Base-by-base conservation (phyloP, 2,113 vertebrate species). In the Aplodontia rufa region DNA sequence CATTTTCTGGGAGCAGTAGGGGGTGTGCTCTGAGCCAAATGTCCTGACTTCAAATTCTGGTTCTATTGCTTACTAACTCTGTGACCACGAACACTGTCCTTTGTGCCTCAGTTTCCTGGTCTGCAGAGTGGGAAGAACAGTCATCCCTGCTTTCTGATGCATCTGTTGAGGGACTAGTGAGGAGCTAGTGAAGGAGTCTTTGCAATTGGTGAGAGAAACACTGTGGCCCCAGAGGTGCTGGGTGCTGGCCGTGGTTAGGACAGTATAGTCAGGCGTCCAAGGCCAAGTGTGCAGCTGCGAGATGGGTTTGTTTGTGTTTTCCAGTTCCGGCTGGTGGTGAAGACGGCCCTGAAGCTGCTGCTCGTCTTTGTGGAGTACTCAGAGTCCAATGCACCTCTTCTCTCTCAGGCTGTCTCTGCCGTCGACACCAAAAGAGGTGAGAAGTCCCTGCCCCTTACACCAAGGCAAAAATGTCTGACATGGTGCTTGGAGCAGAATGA, bases 301-400 rank as follows among this genome's bases (percentile, higher is more conserved):
- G 35, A 94, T 8, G 30, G 14, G 72, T 51, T 83, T 90, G 1
- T 98, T 72, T 96, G 95, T 96, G 95, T 66, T 66, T 68, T 96
- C 7, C 94, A 99, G 99, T 99, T 99, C 97, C 99, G 99, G 71
- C 97, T 99, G 96, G 99, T 99, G 97, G 99, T 99, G 97, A 99
- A 99, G 98, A 99, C 99, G 0, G 99, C 99, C 0, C 98, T 99
- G 96, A 99, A 99, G 97, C 98, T 99, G 94, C 98, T 99, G 95
- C 98, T 99, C 83, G 99, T 99, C 97, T 99, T 99, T 96, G 99
- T 99, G 98, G 99, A 99, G 96, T 99, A 99, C 95, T 99, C 99
- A 0, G 99, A 99, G 96, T 98, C 99, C 26, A 99, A 99, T 0
- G 98, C 99, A 0, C 97, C 97, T 0, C 98, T 99, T 87, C 98